Conservation (phyloP, 2,888 invertebrate species). For the Oligia strigilis region DNA sequence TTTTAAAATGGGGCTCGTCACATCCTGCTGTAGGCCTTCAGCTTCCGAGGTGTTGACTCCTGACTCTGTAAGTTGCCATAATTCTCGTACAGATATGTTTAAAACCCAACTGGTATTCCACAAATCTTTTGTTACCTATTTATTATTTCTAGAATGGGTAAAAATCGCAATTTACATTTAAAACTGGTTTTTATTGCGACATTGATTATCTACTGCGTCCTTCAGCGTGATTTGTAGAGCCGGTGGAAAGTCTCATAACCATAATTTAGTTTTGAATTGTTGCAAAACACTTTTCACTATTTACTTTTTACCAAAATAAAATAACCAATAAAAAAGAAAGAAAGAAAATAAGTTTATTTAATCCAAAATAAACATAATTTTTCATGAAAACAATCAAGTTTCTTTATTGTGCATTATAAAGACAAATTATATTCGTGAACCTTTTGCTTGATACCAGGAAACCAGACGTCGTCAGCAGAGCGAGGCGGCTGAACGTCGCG, state of each 20-base stretch:
- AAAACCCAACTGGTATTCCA: not conserved
- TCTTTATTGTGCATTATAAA: not conserved
- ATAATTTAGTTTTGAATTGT: not conserved
- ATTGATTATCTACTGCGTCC: not conserved
- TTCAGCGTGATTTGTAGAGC: slow-evolving; percentile 1
- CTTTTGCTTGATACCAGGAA: slow-evolving; percentile 84
- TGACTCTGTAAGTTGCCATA: slow-evolving; percentile 87
- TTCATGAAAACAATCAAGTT: not conserved
- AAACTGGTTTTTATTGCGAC: slow-evolving; percentile 35
- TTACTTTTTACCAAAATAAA: too few relatives aligned
- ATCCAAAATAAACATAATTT: not conserved
- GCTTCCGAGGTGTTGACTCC: slow-evolving; percentile 90
- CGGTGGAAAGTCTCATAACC: not conserved
- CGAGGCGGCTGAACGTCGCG: slow-evolving; percentile 93
- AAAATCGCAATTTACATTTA: not conserved
- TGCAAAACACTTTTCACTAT: not conserved
- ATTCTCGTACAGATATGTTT: not conserved
- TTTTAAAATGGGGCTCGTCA: slow-evolving; percentile 86
- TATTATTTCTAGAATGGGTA: not conserved
- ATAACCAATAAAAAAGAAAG: not conserved
- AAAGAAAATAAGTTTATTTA: not conserved
- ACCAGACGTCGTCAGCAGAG: slow-evolving; percentile 92
- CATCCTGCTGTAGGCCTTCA: slow-evolving; percentile 90
- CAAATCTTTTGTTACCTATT: slow-evolving; percentile 5
- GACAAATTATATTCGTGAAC: not conserved